Conservation (phyloP, 2,888 invertebrate species). For the Pterobdella sp. region DNA sequence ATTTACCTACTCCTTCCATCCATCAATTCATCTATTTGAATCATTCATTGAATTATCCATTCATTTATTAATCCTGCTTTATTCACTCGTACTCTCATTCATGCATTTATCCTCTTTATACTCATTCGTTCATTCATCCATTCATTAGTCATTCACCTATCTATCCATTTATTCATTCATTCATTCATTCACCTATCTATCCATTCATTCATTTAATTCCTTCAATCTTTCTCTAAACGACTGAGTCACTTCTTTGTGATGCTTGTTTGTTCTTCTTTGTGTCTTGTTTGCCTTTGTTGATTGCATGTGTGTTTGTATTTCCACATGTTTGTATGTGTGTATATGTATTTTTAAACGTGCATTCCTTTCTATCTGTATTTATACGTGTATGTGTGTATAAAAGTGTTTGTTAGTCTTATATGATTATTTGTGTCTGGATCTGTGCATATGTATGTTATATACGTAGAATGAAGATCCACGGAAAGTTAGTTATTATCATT, state of each 20-base stretch:
- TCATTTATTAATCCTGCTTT: not conserved
- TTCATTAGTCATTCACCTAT: not conserved
- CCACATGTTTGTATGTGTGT: not conserved
- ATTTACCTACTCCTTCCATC: not conserved
- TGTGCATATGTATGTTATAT: not conserved
- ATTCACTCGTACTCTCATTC: slow-evolving; percentile 3
- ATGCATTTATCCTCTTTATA: not conserved
- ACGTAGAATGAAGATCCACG: too few relatives aligned
- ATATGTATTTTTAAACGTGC: not conserved
- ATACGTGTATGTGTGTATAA: not conserved
- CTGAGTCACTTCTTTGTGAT: too few relatives aligned
- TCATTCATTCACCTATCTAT: too few relatives aligned
- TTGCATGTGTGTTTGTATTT: not conserved
- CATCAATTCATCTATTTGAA: not conserved
- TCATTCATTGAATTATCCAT: not conserved
- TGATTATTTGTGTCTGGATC: not conserved
- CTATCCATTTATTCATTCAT: not conserved
- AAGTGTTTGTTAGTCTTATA: not conserved
- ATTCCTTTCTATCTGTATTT: not conserved
- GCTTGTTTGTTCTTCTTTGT: not conserved
- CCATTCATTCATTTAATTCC: too few relatives aligned
- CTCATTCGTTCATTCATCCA: not conserved
- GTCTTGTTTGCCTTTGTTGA: not conserved
- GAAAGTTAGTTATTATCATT: too few relatives aligned
- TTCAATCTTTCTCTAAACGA: too few relatives aligned